Evolutionary conservation across 2,797 vertebrate species (phyloP), one percentile per base, ranked within the genome.

Genomic region (Aphelocoma californica): DNA sequence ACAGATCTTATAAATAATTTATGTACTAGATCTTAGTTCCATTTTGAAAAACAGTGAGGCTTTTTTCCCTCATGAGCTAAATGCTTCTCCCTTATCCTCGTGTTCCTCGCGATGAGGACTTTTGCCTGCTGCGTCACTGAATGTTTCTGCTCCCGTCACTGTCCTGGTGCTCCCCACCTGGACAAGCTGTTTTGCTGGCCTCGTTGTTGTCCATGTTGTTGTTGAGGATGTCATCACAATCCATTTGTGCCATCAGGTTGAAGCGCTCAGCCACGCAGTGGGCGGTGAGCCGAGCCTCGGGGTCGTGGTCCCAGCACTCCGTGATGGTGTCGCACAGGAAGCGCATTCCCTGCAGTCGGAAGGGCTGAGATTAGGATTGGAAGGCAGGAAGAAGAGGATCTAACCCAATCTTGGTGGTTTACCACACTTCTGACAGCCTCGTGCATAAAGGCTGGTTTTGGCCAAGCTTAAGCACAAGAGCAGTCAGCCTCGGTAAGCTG

Each of bases 281-380:
- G 19, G 99, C 99, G 0, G 99, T 99, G 84, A 99, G 98, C 12
- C 99, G 97, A 38, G 99, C 99, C 96, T 99, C 99, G 0, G 99
- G 99, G 97, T 99, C 99, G 3, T 99, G 99, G 93, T 99, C 99
- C 99, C 99, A 99, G 96, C 99, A 99, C 97, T 99, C 99, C 0
- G 97, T 98, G 94, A 99, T 98, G 78, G 99, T 99, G 91, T 98
- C 98, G 7, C 98, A 98, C 96, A 99, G 98, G 48, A 98, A 87
- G 18, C 97, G 97, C 98, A 99, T 98, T 23, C 98, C 99, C 99
- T 99, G 97, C 21, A 32, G 71, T 4, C 61, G 83, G 34, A 90
- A 24, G 40, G 58, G 54, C 25, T 61, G 34, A 14, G 20, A 7
- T 96, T 78, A 94, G 57, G 15, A 29, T 38, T 56, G 26, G 70